Evolutionary conservation across 2,888 invertebrate species (phyloP).

Genomic region (Diloba caeruleocephala): DNA sequence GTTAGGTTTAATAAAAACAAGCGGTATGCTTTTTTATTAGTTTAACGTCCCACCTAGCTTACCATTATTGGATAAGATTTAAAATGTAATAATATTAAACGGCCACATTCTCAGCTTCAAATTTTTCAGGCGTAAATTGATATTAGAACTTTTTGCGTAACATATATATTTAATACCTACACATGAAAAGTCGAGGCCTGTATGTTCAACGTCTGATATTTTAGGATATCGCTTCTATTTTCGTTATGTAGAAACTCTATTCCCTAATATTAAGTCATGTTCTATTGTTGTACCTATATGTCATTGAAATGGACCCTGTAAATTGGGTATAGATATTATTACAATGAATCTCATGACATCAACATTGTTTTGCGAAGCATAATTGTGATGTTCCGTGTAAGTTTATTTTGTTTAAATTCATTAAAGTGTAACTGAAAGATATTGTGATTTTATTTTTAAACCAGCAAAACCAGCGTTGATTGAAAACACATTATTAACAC

Average conservation of each 20-base stretch:
- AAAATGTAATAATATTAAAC: slow-evolving; percentile 52
- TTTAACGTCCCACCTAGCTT: slow-evolving; percentile 81
- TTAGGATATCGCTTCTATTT: slow-evolving; percentile 68
- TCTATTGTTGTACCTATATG: slow-evolving; percentile 66
- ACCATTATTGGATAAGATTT: slow-evolving; percentile 80
- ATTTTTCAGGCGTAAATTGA: slow-evolving; percentile 57
- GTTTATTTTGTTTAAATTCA: slow-evolving; percentile 86
- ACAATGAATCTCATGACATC: slow-evolving; percentile 76
- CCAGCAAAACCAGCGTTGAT: not conserved
- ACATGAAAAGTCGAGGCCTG: slow-evolving; percentile 57
- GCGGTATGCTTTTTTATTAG: too few species aligned
- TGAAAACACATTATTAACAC: too few species aligned
- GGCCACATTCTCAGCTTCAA: slow-evolving; percentile 51
- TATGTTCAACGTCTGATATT: slow-evolving; percentile 66
- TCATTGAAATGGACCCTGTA: slow-evolving; percentile 56
- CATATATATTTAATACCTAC: slow-evolving; percentile 46
- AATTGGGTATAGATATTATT: slow-evolving; percentile 54
- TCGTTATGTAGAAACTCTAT: slow-evolving; percentile 69
- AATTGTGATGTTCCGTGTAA: slow-evolving; percentile 89
- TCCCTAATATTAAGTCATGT: slow-evolving; percentile 68
- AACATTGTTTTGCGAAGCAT: slow-evolving; percentile 87
- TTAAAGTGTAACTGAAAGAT: slow-evolving; percentile 82
- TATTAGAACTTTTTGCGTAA: slow-evolving; percentile 59
- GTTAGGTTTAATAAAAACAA: slow-evolving; percentile 41
- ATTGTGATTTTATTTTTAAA: slow-evolving; percentile 55